Evolutionary conservation across 2,797 vertebrate species (phyloP).

Genomic region (Coregonus suidteri): DNA sequence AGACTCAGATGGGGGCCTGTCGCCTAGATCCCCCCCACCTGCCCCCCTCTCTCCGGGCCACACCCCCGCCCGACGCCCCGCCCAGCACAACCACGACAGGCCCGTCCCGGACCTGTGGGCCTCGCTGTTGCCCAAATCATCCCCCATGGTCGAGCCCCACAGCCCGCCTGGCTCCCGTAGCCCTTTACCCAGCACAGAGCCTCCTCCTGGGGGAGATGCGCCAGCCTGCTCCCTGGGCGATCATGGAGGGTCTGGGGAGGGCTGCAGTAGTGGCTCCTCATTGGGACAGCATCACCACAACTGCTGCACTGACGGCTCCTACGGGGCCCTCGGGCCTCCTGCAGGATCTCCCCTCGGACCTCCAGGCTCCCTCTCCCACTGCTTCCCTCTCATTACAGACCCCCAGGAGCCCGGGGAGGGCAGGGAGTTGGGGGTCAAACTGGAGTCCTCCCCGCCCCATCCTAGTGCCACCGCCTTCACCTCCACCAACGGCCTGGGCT

Average conservation of each 20-base stretch:
- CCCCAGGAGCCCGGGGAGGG: conserved; percentile 71
- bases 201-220: conserved; percentile 59
- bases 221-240: conserved; percentile 27
- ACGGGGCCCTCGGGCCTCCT: conserved; percentile 47
- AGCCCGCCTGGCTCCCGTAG: conserved; percentile 52
- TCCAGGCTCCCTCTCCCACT: conserved; percentile 66
- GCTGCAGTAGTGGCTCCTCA: conserved; percentile 68
- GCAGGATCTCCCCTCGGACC: conserved; percentile 63
- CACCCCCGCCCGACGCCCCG: conserved; percentile 75
- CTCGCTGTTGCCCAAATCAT: conserved; percentile 75
- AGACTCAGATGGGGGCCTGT: conserved; percentile 66
- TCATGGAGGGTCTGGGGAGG: conserved; percentile 4
- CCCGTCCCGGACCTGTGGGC: conserved; percentile 70
- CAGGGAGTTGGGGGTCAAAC: conserved; percentile 69
- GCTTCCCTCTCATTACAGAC: conserved; percentile 56
- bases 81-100: conserved; percentile 84
- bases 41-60: conserved; percentile 73
- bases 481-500: conserved; percentile 63
- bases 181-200: conserved; percentile 58
- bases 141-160: conserved; percentile 68
- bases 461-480: conserved; percentile 65
- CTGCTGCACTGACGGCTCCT: conserved; percentile 30
- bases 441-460: conserved; percentile 76
- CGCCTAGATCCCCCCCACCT: conserved; percentile 71
- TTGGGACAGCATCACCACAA: conserved; percentile 67